Evolutionary conservation across 30 jellyfish, hydroid and myxozoan genomes (phyloP).

Genomic region (Turritopsis rubra): DNA sequence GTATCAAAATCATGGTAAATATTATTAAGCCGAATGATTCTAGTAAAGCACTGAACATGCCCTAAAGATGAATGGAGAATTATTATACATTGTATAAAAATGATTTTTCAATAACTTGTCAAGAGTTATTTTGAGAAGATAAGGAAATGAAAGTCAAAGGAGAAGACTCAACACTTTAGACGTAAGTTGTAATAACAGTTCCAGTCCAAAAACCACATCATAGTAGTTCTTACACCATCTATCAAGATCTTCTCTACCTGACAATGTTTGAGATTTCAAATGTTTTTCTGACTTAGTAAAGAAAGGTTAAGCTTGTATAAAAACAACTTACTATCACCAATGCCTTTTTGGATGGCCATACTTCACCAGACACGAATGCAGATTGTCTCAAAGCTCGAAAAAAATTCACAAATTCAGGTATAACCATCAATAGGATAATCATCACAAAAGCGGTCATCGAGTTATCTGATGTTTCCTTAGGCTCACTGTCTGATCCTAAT

Average conservation of each 20-base stretch:
- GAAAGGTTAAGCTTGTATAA: not conserved
- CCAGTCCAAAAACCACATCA: too few species aligned
- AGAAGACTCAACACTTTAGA: not conserved
- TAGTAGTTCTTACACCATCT: too few species aligned
- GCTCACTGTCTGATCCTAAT: not conserved
- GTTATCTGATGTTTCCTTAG: not conserved
- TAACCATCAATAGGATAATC: conserved; percentile 48
- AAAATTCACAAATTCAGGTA: conserved; percentile 45
- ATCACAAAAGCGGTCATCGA: conserved; percentile 10
- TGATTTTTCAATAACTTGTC: too few species aligned
- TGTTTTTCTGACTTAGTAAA: too few species aligned
- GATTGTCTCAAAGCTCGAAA: not conserved
- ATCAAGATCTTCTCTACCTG: too few species aligned
- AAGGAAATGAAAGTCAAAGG: not conserved
- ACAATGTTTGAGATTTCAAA: too few species aligned
- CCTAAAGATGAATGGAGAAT: conserved; percentile 51
- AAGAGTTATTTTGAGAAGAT: not conserved
- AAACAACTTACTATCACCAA: not conserved
- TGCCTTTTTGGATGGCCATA: not conserved
- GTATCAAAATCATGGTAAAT: conserved; percentile 50
- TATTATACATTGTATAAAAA: too few species aligned
- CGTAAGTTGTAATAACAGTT: too few species aligned
- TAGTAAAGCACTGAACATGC: conserved; percentile 36
- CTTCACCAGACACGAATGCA: not conserved
- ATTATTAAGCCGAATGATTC: conserved; percentile 65